Evolutionary conservation across 2,113 vertebrate genomes (phyloP), one percentile per base, ranked within the genome.

Genomic region (Stictonetta naevosa): DNA sequence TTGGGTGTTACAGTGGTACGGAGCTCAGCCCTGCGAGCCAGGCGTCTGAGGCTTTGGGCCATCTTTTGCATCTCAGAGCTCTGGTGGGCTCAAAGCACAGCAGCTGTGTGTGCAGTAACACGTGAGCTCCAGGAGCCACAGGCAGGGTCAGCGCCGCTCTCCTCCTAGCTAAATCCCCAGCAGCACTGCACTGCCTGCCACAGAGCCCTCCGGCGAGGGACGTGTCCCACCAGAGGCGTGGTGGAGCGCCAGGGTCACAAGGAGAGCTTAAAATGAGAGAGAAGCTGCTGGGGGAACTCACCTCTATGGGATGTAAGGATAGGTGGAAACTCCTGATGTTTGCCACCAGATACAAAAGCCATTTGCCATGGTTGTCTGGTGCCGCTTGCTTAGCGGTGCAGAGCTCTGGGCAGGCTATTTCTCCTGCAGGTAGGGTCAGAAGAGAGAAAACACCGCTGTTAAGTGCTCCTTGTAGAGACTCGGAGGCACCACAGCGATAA

Each of bases 401-500:
- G 5, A 52, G 50, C 50, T 18, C 36, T 34, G 36, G 23, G 20
- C 28, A 34, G 33, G 2, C 25, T 29, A 3, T 42, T 56, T 59
- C 33, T 80, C 56, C 81, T 34, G 33, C 60, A 56, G 60, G 34
- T 28, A 69, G 40, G 38, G 48, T 55, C 77, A 58, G 42, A 71
- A 56, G 22, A 52, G 40, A 18, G 40, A 20, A 48, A 5, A 19
- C 20, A 1, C 56, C 31, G 40, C 62, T 63, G 1, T 22, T 7
- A 21, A 38, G 28, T 14, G 13, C 21, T 38, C 5, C 1, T 42
- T 52, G 50, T 38, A 66, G 44, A 66, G 44, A n/a, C 18, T 12
- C 12, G 23, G 36, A 25, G 36, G 29, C 48, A 40, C 38, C 5
- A 0, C 7, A 66, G 46, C 1, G 1, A 5, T 36, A 28, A 15